Conservation (phyloP, 2,888 invertebrate species). For the Agrochola circellaris region DNA sequence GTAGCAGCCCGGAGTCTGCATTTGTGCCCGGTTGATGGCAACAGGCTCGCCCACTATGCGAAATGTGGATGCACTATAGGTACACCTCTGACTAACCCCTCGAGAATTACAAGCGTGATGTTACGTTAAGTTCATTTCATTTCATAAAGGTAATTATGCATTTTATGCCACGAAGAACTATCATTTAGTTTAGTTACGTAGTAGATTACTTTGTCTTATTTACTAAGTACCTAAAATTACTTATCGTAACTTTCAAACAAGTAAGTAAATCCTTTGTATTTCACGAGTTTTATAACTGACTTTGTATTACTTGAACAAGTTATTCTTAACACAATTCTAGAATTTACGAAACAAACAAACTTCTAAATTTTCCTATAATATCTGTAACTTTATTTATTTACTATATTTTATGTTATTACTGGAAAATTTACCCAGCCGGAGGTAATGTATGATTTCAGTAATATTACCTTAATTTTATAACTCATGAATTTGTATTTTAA, state of each 20-base stretch:
- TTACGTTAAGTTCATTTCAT: too few species aligned
- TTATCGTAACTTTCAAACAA: not conserved
- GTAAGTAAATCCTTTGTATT: not conserved
- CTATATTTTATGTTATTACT: not conserved
- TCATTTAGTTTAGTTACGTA: not conserved
- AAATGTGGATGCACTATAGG: too few species aligned
- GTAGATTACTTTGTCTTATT: not conserved
- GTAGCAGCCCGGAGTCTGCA: too few species aligned
- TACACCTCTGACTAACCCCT: too few species aligned
- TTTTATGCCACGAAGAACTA: too few species aligned
- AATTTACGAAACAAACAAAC: not conserved
- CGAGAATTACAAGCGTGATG: too few species aligned
- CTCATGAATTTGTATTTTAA: conserved; percentile 1
- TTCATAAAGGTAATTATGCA: too few species aligned
- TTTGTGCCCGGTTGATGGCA: too few species aligned
- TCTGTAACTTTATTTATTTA: conserved; percentile 11
- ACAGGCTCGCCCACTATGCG: too few species aligned
- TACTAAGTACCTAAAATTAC: not conserved
- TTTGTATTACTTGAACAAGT: not conserved
- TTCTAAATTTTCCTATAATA: not conserved
- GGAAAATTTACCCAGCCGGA: conserved; percentile 20
- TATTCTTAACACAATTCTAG: not conserved
- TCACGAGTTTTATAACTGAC: not conserved
- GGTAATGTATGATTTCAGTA: not conserved
- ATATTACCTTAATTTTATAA: conserved; percentile 1